Base-by-base conservation (phyloP, 2,888 invertebrate genomes). In the Hypselothyrea guttata region DNA sequence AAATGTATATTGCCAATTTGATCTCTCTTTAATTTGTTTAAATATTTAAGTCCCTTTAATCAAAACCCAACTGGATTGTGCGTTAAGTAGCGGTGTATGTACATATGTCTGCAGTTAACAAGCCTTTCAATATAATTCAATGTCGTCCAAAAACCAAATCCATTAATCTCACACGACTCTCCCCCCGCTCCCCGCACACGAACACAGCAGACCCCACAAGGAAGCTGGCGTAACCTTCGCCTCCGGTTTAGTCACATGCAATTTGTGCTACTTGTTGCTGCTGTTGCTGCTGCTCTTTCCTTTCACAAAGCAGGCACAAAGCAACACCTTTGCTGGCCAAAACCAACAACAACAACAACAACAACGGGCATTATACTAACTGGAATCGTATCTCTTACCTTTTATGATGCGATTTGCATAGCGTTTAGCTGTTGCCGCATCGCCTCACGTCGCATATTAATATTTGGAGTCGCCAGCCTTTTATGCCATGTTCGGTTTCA, bases 241-340 rank as follows among this genome's bases (percentile, higher is more conserved):
- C 48, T 46, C 48, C 53, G 27, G 28, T 30, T 37, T 51, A 61
- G 59, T 49, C 64, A 68, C 74, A 75, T 76, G 71, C 76, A 74
- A 70, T 65, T 69, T 67, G 57, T 66, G 86, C 86, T 86, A 86
- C 86, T 87, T 87, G 84, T 86, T 86, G 56, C 65, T 70, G 46
- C 40, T 49, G 54, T n/a, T 54, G 27, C 40, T 31, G 22, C 7
- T 28, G 59, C 11, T 22, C 30, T 12, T 34, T 46, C 53, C 77
- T 54, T 66, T 71, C 66, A 52, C 52, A 71, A 70, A 64, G 57
- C 30, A 41, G 45, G 48, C 71, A 66, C 52, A 57, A 52, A 65
- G 60, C 73, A 76, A 78, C 77, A 76, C 76, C 84, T 70, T 62
- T 64, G 62, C 67, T 60, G 66, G 59, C 65, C 71, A 45, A 7